Conservation (phyloP, 2,888 invertebrate species). For the Oscheius sp. region DNA sequence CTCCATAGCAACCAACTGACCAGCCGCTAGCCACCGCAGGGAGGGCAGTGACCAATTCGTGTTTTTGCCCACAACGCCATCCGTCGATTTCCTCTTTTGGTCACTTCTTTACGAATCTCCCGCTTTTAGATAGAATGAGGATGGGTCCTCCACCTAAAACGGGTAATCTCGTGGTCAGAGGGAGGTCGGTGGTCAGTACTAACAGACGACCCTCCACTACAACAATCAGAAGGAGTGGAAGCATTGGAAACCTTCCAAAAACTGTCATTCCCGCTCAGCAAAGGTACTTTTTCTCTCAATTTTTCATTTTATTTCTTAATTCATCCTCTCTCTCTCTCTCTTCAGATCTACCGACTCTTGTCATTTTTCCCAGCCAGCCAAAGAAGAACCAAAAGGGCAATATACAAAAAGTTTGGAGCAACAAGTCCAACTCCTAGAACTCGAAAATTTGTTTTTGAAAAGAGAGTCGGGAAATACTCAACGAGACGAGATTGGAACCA, state of each 20-base stretch:
- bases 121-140: not conserved
- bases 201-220: constrained; percentile 22
- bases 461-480: not conserved
- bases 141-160: constrained; percentile 19
- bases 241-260: constrained; percentile 32
- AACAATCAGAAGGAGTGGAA: constrained; percentile 20
- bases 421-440: constrained; percentile 52
- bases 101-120: not conserved
- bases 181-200: not conserved
- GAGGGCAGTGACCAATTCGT: too few species aligned
- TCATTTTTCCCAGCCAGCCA: not conserved
- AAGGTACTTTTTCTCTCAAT: not conserved
- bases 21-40: constrained; percentile 1
- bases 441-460: constrained; percentile 52
- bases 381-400: constrained; percentile 35
- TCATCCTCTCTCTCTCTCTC: not conserved
- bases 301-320: too few species aligned
- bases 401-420: constrained; percentile 54
- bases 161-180: constrained; percentile 7
- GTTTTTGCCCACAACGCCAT: not conserved
- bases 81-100: not conserved
- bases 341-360: constrained; percentile 1
- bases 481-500: constrained; percentile 11
- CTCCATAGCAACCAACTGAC: constrained; percentile 9
- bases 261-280: constrained; percentile 24